A percentile compares a stretch with the other conserved stretches of the same genome.
These are phyloP conservation scores for Drosophila erecta DNA, from an alignment of 1,140 invertebrate species.

Conservation along the genomic window DNA sequence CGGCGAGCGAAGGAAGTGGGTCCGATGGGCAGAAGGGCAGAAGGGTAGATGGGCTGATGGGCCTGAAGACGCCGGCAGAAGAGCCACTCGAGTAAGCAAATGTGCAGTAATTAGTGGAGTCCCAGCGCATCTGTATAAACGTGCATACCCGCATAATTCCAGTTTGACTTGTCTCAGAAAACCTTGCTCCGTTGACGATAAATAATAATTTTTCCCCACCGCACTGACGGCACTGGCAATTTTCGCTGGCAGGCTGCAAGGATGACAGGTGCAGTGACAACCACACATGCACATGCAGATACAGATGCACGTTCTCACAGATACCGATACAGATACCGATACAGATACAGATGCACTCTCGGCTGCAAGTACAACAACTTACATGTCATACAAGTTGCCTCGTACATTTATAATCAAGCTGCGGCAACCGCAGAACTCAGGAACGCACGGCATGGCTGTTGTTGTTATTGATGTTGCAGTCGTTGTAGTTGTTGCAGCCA, in stretches of 20 bases:
- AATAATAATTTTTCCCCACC: slow-evolving; percentile 70
- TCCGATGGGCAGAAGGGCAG: background rate
- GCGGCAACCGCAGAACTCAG: slow-evolving; percentile 57
- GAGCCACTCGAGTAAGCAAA: slow-evolving; percentile 77
- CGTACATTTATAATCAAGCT: slow-evolving; percentile 78
- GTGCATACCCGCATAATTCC: slow-evolving; percentile 36
- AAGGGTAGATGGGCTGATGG: slow-evolving; percentile 10
- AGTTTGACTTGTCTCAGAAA: slow-evolving; percentile 43
- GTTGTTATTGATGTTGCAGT: slow-evolving; percentile 6
- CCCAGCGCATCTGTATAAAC: slow-evolving; percentile 24
- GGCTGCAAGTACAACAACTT: slow-evolving; percentile 54
- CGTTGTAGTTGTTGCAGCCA: slow-evolving; percentile 21
- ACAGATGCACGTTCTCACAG: slow-evolving; percentile 36
- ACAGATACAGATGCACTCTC: background rate
- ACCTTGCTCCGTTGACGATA: slow-evolving; percentile 58
- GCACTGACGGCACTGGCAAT: slow-evolving; percentile 15
- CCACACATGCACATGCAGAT: slow-evolving; percentile 56
- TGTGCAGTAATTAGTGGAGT: slow-evolving; percentile 78
- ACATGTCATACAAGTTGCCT: slow-evolving; percentile 74
- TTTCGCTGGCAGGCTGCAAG: slow-evolving; percentile 54
- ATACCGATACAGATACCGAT: slow-evolving; percentile 2
- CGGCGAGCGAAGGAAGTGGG: slow-evolving; percentile 42
- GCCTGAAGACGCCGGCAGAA: slow-evolving; percentile 26
- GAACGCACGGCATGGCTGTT: slow-evolving; percentile 19
- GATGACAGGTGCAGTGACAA: slow-evolving; percentile 81